phyloP scores from a whole-genome alignment of 1,140 invertebrate genomes.

The Gyrodactylus bullatarudis region DNA sequence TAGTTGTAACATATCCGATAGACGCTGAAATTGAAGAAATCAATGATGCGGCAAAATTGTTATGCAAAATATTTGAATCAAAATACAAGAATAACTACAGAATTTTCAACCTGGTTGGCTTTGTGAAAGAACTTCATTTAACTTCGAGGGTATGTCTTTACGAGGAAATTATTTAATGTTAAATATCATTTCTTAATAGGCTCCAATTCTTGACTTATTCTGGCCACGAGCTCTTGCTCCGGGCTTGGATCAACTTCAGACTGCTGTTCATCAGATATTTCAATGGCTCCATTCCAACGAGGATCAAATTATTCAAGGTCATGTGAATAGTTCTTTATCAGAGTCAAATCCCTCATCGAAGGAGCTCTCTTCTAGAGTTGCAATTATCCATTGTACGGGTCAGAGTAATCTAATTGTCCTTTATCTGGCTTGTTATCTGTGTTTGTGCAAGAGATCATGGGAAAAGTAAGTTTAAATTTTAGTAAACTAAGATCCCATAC shows the following conservation, averaged over 20 bases:
- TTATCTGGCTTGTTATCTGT: neutral
- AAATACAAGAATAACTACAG: no score
- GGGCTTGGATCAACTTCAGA: neutral
- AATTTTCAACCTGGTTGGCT: no score
- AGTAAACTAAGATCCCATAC: no score
- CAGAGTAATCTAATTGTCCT: neutral
- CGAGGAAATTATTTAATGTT: neutral
- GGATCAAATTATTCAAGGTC: neutral
- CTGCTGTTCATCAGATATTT: neutral
- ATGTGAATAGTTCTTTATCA: no score
- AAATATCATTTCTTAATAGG: neutral
- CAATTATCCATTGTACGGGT: neutral
- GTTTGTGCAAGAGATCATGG: neutral
- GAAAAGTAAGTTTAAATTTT: neutral
- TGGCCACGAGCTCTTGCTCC: neutral
- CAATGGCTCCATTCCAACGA: neutral
- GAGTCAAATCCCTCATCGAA: neutral
- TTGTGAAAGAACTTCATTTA: no score
- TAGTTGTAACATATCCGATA: no score
- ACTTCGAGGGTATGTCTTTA: no score
- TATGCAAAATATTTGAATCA: no score
- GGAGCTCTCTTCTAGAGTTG: neutral
- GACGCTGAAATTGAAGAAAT: no score
- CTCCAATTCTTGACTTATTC: neutral
- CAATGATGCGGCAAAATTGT: no score